A percentile compares a stretch with the other conserved stretches of the same genome.
Evolutionary conservation across 2,113 vertebrate species (phyloP).

Genomic region (Scophthalmus maximus): DNA sequence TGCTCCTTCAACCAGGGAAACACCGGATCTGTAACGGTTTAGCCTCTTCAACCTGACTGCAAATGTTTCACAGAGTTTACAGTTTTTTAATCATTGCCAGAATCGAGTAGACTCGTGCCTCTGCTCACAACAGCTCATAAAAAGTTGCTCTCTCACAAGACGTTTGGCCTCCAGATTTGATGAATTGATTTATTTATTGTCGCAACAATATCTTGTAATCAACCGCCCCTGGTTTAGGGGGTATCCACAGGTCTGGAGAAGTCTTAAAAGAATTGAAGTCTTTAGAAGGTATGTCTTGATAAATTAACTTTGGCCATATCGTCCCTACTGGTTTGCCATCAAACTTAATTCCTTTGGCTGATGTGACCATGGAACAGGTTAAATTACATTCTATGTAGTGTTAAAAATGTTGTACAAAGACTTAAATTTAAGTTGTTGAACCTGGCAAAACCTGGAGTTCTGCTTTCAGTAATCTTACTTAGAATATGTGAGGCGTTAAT

Average conservation of each 20-base stretch:
- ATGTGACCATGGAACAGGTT: neutral
- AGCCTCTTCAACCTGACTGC: neutral
- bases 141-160: neutral
- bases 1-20: neutral
- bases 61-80: conserved; percentile 40
- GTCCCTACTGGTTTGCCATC: neutral
- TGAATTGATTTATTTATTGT: neutral
- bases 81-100: conserved; percentile 35
- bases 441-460: neutral
- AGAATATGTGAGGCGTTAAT: neutral
- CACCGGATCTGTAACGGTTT: conserved; percentile 1
- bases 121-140: conserved; percentile 4
- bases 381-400: neutral
- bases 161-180: neutral
- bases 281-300: no score
- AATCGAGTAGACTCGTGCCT: neutral
- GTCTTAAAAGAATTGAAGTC: neutral
- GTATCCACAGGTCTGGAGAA: no score
- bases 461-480: neutral
- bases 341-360: neutral
- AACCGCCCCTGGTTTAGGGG: no score
- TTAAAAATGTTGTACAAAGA: neutral
- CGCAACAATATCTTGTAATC: no score
- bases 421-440: no score
- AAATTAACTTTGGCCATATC: no score